Evolutionary conservation across 2,888 invertebrate genomes (phyloP).

Genomic region (Meta bourneti): DNA sequence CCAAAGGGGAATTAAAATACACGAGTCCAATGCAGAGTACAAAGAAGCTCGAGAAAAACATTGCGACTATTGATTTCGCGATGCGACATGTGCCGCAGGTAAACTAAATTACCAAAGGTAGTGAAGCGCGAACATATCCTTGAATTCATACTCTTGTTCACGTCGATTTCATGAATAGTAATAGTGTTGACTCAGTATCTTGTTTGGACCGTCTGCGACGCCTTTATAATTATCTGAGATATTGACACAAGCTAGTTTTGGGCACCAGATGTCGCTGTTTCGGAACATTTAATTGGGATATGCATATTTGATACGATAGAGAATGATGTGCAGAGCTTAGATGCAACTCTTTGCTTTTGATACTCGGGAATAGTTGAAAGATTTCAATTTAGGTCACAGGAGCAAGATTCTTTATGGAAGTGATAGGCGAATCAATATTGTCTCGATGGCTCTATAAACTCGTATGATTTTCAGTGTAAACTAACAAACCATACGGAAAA

Average conservation of each 20-base stretch:
- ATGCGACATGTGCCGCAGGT: neutral
- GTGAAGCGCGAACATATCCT: constrained; percentile 25
- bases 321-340: neutral
- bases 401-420: no score
- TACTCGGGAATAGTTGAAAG: no score
- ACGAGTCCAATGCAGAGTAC: neutral
- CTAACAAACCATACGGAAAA: no score
- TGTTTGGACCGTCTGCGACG: constrained; percentile 20
- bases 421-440: no score
- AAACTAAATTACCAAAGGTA: constrained; percentile 21
- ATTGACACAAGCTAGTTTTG: constrained; percentile 10
- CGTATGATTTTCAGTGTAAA: no score
- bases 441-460: no score
- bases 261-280: neutral
- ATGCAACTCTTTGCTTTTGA: no score
- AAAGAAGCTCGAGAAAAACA: neutral
- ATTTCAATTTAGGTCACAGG: no score
- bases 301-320: constrained; percentile 25
- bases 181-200: constrained; percentile 56
- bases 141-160: constrained; percentile 34
- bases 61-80: constrained; percentile 12
- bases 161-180: constrained; percentile 32
- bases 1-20: neutral
- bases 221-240: constrained; percentile 45
- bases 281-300: constrained; percentile 40